Conservation (phyloP, 1,140 invertebrate species). For the Drosophila bipectinata region DNA sequence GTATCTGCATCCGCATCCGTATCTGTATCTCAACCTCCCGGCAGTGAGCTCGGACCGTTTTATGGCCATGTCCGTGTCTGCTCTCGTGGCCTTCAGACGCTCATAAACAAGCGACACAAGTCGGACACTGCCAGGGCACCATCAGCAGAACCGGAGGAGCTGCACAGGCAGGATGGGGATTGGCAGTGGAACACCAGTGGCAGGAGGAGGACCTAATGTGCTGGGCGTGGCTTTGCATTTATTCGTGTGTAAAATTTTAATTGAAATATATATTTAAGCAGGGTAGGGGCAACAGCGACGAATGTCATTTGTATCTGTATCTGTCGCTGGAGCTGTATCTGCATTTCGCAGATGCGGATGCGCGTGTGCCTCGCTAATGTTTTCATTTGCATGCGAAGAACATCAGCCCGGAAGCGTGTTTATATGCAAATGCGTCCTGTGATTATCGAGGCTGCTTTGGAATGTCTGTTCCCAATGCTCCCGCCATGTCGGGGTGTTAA, state of each 20-base stretch:
- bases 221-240: constrained; percentile 74
- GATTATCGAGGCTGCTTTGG: constrained; percentile 60
- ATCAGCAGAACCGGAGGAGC: neutral
- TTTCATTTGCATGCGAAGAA: constrained; percentile 78
- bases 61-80: constrained; percentile 59
- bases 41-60: constrained; percentile 40
- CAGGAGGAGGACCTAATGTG: constrained; percentile 54
- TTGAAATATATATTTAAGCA: constrained; percentile 78
- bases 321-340: constrained; percentile 41
- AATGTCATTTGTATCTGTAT: constrained; percentile 64
- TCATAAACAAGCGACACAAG: constrained; percentile 71
- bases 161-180: constrained; percentile 4
- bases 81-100: constrained; percentile 71
- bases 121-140: constrained; percentile 41
- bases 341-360: constrained; percentile 40
- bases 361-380: constrained; percentile 70
- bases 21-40: constrained; percentile 26
- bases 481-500: constrained; percentile 41
- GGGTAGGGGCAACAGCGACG: constrained; percentile 30
- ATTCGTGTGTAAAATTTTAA: constrained; percentile 81
- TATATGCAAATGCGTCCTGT: constrained; percentile 73
- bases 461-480: constrained; percentile 30
- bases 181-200: neutral
- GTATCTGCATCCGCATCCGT: constrained; percentile 1
- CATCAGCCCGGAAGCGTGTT: constrained; percentile 68